Evolutionary conservation across 2,113 vertebrate genomes (phyloP), one percentile per base, ranked within the genome.

Genomic region (Columbina picui): DNA sequence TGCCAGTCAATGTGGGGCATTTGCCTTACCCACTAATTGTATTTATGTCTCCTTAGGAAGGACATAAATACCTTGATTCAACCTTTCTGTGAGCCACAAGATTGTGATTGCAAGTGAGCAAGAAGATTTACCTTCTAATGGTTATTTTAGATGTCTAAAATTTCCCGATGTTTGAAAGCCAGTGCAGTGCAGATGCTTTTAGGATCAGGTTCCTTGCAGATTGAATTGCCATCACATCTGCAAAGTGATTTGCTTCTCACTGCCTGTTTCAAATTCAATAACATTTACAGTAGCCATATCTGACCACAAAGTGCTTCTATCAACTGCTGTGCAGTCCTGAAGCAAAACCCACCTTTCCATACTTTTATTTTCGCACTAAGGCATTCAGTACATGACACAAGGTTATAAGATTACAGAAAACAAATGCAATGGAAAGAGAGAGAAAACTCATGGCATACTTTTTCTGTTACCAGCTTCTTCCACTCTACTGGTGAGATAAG

Each of bases 231-330:
- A 63, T 91, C 63, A 94, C 87, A 89, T 89, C 63, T 92, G 74
- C 67, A 86, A 74, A 94, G 34, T 92, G 85, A 92, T 87, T 96
- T 91, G 30, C 79, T 49, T 94, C 55, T 84, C 61, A 30, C 49
- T 91, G 81, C 43, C 89, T 96, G 57, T 89, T 96, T 96, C 91
- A 85, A 94, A 93, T 96, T 89, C 87, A 96, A 69, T 95, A 95
- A 89, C 84, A 60, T 69, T 57, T 93, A 89, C 87, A 85, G 94
- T 90, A 94, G 89, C 78, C 63, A 60, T 87, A 74, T 88, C 67
- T 95, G 79, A 90, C 90, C 84, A 93, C 94, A 95, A 76, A 85
- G 67, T 60, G 70, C 61, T 96, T 22, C 59, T 83, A 49, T 86
- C 74, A 79, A 47, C 23, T 65, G 47, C 76, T 87, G n/a, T 39